phyloP scores from a whole-genome alignment of 2,113 vertebrate species.

The Smithornis capensis region DNA sequence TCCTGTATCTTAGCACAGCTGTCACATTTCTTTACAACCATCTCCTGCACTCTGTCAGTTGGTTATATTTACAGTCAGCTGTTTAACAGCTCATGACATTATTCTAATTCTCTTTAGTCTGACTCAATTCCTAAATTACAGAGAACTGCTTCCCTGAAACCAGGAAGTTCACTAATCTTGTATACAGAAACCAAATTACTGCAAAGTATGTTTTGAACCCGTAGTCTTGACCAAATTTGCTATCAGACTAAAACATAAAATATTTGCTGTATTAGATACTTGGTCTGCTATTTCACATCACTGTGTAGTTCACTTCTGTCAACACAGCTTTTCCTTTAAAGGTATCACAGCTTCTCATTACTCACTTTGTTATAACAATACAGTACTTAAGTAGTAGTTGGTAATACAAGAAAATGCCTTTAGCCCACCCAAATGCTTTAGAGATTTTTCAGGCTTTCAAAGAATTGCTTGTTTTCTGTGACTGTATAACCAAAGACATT shows the following conservation, averaged over 20 bases:
- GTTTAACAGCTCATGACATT: not conserved
- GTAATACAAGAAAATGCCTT: not conserved
- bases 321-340: not conserved
- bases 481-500: not conserved
- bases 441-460: not conserved
- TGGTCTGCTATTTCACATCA: not conserved
- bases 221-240: not conserved
- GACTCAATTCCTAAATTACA: conserved; percentile 51
- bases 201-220: not conserved
- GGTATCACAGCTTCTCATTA: not conserved
- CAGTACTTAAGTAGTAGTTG: not conserved
- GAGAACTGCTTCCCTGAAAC: conserved; percentile 27
- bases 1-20: not conserved
- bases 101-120: conserved; percentile 32
- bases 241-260: not conserved
- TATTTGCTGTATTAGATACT: not conserved
- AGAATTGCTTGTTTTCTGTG: not conserved
- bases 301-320: not conserved
- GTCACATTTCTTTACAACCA: not conserved
- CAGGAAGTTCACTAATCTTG: conserved; percentile 31
- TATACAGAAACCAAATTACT: conserved; percentile 2
- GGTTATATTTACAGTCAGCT: not conserved
- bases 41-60: not conserved
- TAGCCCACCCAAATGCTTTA: not conserved
- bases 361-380: not conserved